These are phyloP conservation scores for Leptarthrus brevirostris DNA, from an alignment of 2,888 invertebrate species.

Conservation along the genomic window DNA sequence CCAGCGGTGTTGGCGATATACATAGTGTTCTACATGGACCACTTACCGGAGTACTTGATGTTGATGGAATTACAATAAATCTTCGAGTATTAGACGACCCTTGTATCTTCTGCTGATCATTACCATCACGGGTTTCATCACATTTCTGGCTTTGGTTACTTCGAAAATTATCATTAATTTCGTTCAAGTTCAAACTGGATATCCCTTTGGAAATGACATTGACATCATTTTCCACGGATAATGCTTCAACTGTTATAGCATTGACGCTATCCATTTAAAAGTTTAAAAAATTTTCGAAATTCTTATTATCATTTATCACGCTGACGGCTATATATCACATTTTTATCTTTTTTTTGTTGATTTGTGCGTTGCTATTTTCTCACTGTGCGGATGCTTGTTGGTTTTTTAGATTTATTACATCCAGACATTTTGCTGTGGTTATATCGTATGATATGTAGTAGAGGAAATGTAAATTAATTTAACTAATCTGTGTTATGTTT, in stretches of 20 bases:
- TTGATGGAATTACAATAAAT: slow-evolving; percentile 64
- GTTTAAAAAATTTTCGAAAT: slow-evolving; percentile 7
- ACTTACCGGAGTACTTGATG: slow-evolving; percentile 55
- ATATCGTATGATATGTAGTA: slow-evolving; percentile 15
- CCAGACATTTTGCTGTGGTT: not conserved
- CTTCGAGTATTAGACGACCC: slow-evolving; percentile 62
- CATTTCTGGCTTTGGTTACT: not conserved
- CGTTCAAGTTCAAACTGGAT: not conserved
- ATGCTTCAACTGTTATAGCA: not conserved
- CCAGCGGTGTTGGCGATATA: not conserved
- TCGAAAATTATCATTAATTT: not conserved
- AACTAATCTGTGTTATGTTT: too few relatives aligned
- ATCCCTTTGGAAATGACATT: not conserved
- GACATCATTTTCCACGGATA: not conserved
- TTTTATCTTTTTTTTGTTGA: slow-evolving; percentile 32
- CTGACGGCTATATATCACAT: slow-evolving; percentile 15
- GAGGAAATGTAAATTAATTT: too few relatives aligned
- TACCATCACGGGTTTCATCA: slow-evolving; percentile 57
- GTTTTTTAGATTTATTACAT: slow-evolving; percentile 19
- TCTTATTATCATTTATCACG: slow-evolving; percentile 13
- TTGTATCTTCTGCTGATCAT: slow-evolving; percentile 63
- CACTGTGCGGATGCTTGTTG: slow-evolving; percentile 7
- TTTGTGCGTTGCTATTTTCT: not conserved
- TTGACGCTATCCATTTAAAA: slow-evolving; percentile 25
- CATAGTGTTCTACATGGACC: not conserved